These are phyloP conservation scores for Thalassophryne amazonica DNA, from an alignment of 2,797 vertebrate genomes.

Conservation along the genomic window DNA sequence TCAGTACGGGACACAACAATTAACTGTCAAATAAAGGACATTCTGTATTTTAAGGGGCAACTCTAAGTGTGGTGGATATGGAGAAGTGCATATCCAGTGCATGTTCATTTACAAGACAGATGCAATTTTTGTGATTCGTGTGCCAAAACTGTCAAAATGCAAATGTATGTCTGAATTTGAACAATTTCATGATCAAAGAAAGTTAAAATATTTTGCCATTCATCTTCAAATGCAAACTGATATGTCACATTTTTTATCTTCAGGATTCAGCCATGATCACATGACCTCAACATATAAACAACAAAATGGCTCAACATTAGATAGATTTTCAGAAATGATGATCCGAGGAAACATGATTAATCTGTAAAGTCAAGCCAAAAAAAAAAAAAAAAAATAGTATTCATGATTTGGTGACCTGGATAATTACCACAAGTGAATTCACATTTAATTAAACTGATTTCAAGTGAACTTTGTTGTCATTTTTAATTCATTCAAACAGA, in stretches of 20 bases:
- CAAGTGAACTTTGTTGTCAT: no score
- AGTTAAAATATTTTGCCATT: not conserved
- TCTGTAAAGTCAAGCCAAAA: no score
- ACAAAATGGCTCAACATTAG: no score
- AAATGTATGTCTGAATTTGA: not conserved
- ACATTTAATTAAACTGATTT: not conserved
- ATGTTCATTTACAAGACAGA: no score
- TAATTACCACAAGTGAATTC: not conserved
- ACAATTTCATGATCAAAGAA: not conserved
- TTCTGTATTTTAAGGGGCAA: no score
- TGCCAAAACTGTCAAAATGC: not conserved
- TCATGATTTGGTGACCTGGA: not conserved
- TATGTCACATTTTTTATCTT: not conserved
- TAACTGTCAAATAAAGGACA: no score
- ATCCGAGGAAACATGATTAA: not conserved
- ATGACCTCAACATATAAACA: not conserved
- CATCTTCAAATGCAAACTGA: not conserved
- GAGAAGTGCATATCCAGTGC: no score
- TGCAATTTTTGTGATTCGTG: no score
- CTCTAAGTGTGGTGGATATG: no score
- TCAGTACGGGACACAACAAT: no score
- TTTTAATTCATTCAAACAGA: no score
- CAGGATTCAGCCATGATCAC: not conserved
- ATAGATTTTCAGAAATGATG: not conserved
- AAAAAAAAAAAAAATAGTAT: no score